Evolutionary conservation across 2,888 invertebrate species (phyloP), one percentile per base, ranked within the genome.

Genomic region (Pammene aurita): DNA sequence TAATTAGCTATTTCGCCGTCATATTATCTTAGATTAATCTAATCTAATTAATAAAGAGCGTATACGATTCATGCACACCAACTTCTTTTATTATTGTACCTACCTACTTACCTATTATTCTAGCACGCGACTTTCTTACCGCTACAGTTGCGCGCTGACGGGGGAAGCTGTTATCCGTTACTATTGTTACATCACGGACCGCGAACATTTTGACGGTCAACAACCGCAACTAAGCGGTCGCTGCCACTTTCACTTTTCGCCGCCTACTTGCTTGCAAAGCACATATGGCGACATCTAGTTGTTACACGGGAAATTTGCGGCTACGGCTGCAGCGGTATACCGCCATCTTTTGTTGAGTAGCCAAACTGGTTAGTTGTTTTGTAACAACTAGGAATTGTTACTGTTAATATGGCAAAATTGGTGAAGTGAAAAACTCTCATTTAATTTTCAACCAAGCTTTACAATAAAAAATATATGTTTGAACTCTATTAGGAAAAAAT

Each of bases 201-300:
- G 70, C 75, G 73, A 79, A 84, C 78, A 77, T 83, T 89, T 89
- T 89, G 90, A 84, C 88, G 90, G 91, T 90, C 91, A 90, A 89
- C 89, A 90, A 88, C 91, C 90, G 85, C 89, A 90, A 88, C 90
- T 90, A 84, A 75, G 55, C 80, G 78, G 77, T 83, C 80, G 85
- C 84, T 87, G 87, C 85, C 86, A 84, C 89, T 89, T 90, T 89
- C 88, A 89, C 89, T 88, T 86, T 61, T 80, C 78, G 56, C 63
- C 58, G 46, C 38, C 50, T 38, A 7, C 14, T 66, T 55, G 7
- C 42, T 58, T 38, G 52, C 54, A 14, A n/a, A 11, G 18, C 7
- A 18, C 46, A 52, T 44, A 35, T 57, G 66, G 52, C 56, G 67
- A 64, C 66, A 66, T 69, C 70, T 70, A n/a, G 56, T 48, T 5